phyloP scores from a whole-genome alignment of 64 coral and sea anemone genomes.

The Trachythela sp. region DNA sequence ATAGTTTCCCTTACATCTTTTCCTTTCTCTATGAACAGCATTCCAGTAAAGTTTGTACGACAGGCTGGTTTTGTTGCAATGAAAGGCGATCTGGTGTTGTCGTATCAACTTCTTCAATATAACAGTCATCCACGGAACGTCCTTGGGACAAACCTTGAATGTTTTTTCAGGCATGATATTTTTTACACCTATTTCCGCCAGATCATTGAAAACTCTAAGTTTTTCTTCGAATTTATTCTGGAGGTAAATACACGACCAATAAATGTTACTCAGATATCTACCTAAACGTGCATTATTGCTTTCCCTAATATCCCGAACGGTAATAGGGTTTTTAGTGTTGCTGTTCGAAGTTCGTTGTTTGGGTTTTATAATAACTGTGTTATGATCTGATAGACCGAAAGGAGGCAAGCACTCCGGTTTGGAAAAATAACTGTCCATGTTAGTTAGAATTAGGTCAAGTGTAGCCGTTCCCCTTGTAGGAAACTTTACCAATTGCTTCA shows the following conservation, averaged over 20 bases:
- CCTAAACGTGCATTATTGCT: neutral
- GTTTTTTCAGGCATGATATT: conserved; percentile 47
- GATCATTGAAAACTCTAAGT: conserved; percentile 17
- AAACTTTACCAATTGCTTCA: neutral
- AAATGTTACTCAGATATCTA: conserved; percentile 11
- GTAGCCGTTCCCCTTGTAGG: no score
- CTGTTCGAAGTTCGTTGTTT: neutral
- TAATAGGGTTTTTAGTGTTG: neutral
- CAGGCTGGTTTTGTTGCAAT: neutral
- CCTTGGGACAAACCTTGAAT: conserved; percentile 31
- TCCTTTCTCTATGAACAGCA: conserved; percentile 36
- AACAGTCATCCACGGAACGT: conserved; percentile 36
- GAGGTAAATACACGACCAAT: neutral
- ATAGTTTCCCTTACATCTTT: conserved; percentile 35
- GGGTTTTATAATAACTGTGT: conserved; percentile 23
- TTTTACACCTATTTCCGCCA: conserved; percentile 34
- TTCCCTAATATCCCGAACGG: neutral
- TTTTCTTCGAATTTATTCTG: conserved; percentile 22
- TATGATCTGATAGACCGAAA: conserved; percentile 36
- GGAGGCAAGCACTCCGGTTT: no score
- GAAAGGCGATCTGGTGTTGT: conserved; percentile 22
- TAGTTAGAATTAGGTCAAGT: conserved; percentile 42
- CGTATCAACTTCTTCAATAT: conserved; percentile 40
- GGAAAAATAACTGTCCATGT: no score
- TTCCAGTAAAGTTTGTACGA: conserved; percentile 27